Evolutionary conservation across 35 echinoderm and acorn worm genomes (phyloP).

Genomic region (Antedon bifida): DNA sequence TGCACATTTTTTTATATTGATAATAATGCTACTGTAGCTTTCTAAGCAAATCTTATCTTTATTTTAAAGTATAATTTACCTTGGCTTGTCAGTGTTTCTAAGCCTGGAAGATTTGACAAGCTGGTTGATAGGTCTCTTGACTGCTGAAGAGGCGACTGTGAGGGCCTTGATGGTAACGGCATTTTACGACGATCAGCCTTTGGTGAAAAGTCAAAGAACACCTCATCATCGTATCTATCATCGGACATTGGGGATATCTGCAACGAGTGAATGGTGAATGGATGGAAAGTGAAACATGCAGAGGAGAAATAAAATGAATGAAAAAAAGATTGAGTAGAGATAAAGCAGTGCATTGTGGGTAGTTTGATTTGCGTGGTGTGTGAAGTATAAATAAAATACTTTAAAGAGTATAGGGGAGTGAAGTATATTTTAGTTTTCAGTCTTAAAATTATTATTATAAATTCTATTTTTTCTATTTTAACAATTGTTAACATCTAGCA

Average conservation of each 20-base stretch:
- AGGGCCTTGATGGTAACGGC: not conserved
- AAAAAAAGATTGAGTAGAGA: not conserved
- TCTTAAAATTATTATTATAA: too few species aligned
- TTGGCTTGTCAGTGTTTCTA: not conserved
- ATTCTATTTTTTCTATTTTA: too few species aligned
- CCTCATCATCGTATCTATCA: constrained; percentile 68
- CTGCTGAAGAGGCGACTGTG: constrained; percentile 16
- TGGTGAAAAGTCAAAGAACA: constrained; percentile 97
- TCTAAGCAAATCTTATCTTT: too few species aligned
- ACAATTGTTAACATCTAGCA: too few species aligned
- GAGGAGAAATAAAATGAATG: constrained; percentile 1
- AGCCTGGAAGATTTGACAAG: not conserved
- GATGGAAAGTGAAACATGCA: not conserved
- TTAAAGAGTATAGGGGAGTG: not conserved
- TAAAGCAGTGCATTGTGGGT: not conserved
- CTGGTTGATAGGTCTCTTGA: not conserved
- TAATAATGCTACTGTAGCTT: too few species aligned
- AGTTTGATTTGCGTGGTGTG: not conserved
- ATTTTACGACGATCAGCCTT: constrained; percentile 44
- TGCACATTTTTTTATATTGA: too few species aligned
- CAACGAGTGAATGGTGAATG: not conserved
- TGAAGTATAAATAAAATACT: not conserved
- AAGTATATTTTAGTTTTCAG: too few species aligned
- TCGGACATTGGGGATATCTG: constrained; percentile 48
- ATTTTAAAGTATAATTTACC: not conserved